A percentile compares a stretch with the other conserved stretches of the same genome.
Evolutionary conservation across 2,113 vertebrate genomes (phyloP).

Genomic region (Paratilapia polleni): DNA sequence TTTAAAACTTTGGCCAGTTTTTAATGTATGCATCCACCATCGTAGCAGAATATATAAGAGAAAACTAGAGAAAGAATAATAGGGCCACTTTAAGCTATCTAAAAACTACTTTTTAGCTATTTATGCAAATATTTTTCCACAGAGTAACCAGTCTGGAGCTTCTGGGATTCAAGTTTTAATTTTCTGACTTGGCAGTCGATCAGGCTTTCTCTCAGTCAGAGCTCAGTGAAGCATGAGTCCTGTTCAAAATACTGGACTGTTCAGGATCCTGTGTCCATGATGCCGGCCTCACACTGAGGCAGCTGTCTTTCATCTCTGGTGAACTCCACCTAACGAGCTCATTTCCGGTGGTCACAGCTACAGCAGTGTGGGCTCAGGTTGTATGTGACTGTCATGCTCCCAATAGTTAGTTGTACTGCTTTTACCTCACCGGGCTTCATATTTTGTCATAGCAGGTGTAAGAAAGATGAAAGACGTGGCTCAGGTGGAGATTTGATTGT

Average conservation of each 20-base stretch:
- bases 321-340: neutral
- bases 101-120: neutral
- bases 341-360: neutral
- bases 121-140: slow-evolving; percentile 3
- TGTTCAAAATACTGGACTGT: neutral
- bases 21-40: neutral
- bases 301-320: neutral
- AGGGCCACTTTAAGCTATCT: neutral
- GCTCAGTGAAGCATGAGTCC: neutral
- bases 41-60: neutral
- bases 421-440: neutral
- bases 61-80: neutral
- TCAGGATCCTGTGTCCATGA: neutral
- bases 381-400: neutral
- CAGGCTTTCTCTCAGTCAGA: neutral
- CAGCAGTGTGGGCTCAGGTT: neutral
- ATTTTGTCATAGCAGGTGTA: too few species aligned
- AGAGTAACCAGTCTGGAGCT: neutral
- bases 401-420: neutral
- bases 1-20: neutral
- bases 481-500: too few species aligned
- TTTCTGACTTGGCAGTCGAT: neutral
- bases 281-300: neutral
- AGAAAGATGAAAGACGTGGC: too few species aligned
- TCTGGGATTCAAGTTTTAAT: neutral